Percentiles rank a stretch among this genome's conserved stretches.
Evolutionary conservation across 2,797 vertebrate genomes (phyloP).

Genomic region (Rallus crepitans): DNA sequence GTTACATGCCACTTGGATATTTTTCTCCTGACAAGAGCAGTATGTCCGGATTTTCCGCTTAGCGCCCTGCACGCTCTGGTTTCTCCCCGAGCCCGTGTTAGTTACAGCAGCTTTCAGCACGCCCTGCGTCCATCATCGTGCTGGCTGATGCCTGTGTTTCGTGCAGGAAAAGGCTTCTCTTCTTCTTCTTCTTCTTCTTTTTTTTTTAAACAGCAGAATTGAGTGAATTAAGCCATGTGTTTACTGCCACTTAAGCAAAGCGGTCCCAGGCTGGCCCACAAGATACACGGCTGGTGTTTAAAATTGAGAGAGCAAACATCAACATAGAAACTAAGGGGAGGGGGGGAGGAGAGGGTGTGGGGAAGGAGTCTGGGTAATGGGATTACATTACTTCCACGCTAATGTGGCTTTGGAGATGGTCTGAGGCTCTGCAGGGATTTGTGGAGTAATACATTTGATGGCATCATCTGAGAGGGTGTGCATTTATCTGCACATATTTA

Average conservation of each 20-base stretch:
- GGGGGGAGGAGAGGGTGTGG: background rate
- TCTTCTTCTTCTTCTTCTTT: too few relatives aligned
- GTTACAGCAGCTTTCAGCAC: background rate
- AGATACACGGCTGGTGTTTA: background rate
- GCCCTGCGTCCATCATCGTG: fast-evolving
- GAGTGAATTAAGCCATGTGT: background rate
- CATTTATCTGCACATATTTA: background rate
- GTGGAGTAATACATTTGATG: constrained; percentile 32
- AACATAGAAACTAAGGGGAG: background rate
- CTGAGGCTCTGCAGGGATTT: constrained; percentile 20
- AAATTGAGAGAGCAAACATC: constrained; percentile 27
- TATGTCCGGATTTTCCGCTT: background rate
- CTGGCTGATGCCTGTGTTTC: background rate
- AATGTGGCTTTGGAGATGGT: constrained; percentile 51
- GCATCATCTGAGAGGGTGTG: background rate
- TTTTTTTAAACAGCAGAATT: background rate
- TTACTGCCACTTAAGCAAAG: constrained; percentile 39
- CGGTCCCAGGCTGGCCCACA: background rate
- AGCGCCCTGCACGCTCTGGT: background rate
- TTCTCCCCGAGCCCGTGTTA: background rate
- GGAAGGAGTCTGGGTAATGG: background rate
- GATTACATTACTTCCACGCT: background rate
- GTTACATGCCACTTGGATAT: background rate
- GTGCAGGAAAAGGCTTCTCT: background rate
- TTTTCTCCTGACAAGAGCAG: background rate